Percentiles rank a stretch among this genome's conserved stretches.
Conservation (phyloP, 2,888 invertebrate genomes). For the Macrostomum cliftonense region DNA sequence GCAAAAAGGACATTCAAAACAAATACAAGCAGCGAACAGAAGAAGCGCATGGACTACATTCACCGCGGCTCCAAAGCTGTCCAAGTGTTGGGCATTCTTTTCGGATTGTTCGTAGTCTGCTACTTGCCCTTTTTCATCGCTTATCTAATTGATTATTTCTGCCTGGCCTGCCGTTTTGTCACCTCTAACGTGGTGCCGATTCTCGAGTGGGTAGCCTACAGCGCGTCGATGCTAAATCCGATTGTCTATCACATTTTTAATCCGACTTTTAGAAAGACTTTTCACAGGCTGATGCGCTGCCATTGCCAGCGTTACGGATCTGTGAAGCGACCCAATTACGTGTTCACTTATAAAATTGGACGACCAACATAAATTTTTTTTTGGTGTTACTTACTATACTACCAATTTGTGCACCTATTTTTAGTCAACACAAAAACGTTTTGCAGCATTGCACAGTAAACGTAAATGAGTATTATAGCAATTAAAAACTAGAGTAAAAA, state of each 20-base stretch:
- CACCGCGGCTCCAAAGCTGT: constrained; percentile 14
- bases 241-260: constrained; percentile 18
- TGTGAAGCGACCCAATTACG: too few species aligned
- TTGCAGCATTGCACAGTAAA: too few species aligned
- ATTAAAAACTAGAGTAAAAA: too few species aligned
- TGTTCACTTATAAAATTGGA: too few species aligned
- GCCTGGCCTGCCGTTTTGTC: constrained; percentile 12
- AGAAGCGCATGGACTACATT: background rate
- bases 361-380: too few species aligned
- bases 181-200: too few species aligned
- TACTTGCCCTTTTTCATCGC: constrained; percentile 17
- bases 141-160: constrained; percentile 15
- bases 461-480: too few species aligned
- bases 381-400: too few species aligned
- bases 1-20: background rate
- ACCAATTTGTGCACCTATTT: too few species aligned
- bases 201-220: constrained; percentile 14
- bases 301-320: too few species aligned
- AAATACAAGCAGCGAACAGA: too few species aligned
- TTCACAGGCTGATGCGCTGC: constrained; percentile 14
- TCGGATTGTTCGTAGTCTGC: constrained; percentile 16
- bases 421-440: too few species aligned
- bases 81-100: constrained; percentile 16
- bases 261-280: constrained; percentile 15
- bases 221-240: constrained; percentile 16